Conservation (phyloP, 30 jellyfish, hydroid and myxozoan genomes). For the Pseudorhiza aurosa region DNA sequence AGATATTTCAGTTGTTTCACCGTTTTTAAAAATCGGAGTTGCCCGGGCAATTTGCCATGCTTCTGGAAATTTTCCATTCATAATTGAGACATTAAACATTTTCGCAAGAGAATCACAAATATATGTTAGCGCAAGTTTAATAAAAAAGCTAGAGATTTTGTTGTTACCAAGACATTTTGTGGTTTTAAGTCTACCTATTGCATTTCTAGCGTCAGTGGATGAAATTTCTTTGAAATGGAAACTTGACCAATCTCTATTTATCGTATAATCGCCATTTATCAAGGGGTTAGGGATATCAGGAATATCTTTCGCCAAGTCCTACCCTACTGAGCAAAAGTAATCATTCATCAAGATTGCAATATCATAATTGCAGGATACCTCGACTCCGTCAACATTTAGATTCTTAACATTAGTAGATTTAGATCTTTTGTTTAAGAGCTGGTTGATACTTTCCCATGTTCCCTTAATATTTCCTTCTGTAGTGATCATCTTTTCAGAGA, state of each 20-base stretch:
- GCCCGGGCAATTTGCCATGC: too few relatives aligned
- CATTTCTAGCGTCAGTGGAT: not conserved
- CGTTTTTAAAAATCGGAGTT: too few relatives aligned
- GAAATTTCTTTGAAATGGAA: not conserved
- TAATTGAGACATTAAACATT: too few relatives aligned
- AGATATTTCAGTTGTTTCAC: too few relatives aligned
- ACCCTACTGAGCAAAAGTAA: not conserved
- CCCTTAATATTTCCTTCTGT: not conserved
- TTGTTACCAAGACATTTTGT: not conserved
- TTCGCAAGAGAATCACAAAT: too few relatives aligned
- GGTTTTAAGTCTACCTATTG: not conserved
- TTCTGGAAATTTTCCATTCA: too few relatives aligned
- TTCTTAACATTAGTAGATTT: not conserved
- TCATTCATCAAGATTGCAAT: not conserved
- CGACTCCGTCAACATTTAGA: not conserved
- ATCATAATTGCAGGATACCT: not conserved
- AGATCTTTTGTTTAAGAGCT: not conserved
- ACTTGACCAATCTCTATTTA: not conserved
- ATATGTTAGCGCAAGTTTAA: too few relatives aligned
- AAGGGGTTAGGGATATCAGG: not conserved
- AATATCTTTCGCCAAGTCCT: not conserved
- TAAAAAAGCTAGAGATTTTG: not conserved
- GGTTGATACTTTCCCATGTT: not conserved
- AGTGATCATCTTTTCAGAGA: not conserved
- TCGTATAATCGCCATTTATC: not conserved